These are phyloP conservation scores for Scolopax rusticola DNA, from an alignment of 2,797 vertebrate genomes.

Conservation along the genomic window DNA sequence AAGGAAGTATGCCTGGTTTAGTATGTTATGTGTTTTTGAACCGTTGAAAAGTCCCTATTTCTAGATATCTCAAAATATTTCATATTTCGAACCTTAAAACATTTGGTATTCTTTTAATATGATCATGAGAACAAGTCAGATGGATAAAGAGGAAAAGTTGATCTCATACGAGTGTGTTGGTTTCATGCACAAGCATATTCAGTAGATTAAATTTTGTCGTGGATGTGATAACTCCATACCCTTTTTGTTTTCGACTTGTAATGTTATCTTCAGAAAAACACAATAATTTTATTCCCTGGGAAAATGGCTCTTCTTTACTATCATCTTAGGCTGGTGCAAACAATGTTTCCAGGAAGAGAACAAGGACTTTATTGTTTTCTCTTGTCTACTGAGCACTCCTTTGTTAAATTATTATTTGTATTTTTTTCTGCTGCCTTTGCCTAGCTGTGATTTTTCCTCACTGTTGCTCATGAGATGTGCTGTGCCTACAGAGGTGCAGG, in stretches of 20 bases:
- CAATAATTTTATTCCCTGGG: neutral
- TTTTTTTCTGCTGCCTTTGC: neutral
- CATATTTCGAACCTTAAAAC: neutral
- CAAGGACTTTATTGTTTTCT: neutral
- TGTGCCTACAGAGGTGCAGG: neutral
- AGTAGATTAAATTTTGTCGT: conserved; percentile 21
- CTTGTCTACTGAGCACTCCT: neutral
- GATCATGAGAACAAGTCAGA: conserved; percentile 7
- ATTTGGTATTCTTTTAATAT: neutral
- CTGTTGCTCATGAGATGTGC: neutral
- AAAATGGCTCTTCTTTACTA: neutral
- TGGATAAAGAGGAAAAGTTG: neutral
- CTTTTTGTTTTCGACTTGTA: neutral
- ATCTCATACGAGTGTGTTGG: neutral
- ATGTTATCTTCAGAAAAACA: conserved; percentile 7
- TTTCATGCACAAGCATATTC: neutral
- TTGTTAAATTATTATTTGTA: neutral
- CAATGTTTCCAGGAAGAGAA: neutral
- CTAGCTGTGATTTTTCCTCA: neutral
- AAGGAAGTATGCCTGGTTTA: neutral
- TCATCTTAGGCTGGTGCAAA: neutral
- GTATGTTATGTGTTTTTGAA: neutral
- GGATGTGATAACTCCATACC: neutral
- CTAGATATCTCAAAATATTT: neutral
- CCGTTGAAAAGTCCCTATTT: neutral